Evolutionary conservation across 2,113 vertebrate genomes (phyloP), one percentile per base, ranked within the genome.

Genomic region (Festucalex cinctus): DNA sequence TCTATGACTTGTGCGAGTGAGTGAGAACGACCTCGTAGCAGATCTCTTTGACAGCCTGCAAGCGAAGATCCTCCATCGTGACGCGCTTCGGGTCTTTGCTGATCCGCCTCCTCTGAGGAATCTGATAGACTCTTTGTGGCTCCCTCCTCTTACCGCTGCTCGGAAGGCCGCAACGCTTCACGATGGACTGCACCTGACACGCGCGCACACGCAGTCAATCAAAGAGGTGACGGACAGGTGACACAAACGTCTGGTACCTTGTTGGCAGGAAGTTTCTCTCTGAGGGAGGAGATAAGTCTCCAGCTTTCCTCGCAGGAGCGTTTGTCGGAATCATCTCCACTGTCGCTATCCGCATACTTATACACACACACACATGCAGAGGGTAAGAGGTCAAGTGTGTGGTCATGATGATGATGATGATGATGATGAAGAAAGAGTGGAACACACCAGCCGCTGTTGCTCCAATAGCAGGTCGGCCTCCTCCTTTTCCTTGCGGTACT

Each of bases 1-100:
- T 41, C 39, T 41, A 8, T 41, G 39, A 41, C 26, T 17, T 1
- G 49, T 48, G 49, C 17, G 17, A 22, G 57, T 24, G 26, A 32
- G 41, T 16, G 49, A 16, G 32, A 9, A 1, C 1, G 3, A 90
- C 89, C 88, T 95, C 94, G 3, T 95, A 95, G 85, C 95, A 95
- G 82, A 96, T 94, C 89, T 95, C 95, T 62, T 95, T 95, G 5
- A 96, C 94, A 0, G 95, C 95, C 77, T 96, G 95, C 92, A 95
- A 92, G 75, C 94, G 92, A 41, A 91, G 94, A 85, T 89, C 95
- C 65, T 44, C 91, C 83, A 93, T 87, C 36, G 72, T 94, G 35
- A 94, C 89, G 69, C 92, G 91, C 54, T 91, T 88, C 0, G 94
- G 94, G 78, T 94, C 93, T 69, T 94, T 94, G 76, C 90, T 92